A percentile compares a stretch with the other conserved stretches of the same genome.
phyloP scores from a whole-genome alignment of 2,797 vertebrate species.

The Sebastes kiyomatsui region DNA sequence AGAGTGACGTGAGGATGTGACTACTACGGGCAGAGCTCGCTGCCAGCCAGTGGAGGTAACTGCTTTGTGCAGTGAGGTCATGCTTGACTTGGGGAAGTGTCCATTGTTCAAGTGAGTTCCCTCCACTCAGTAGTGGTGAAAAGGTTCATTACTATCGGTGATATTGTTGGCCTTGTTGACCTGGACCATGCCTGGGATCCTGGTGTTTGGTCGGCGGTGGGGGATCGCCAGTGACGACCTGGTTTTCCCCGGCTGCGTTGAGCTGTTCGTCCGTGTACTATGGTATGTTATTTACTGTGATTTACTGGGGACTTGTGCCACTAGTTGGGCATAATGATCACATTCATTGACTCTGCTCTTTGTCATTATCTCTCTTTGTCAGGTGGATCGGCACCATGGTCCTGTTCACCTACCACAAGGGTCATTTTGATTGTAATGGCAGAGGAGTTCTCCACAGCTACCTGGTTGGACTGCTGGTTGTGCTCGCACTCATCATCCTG shows the following conservation, averaged over 20 bases:
- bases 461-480: constrained; percentile 87
- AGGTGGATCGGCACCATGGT: constrained; percentile 93
- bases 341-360: background rate
- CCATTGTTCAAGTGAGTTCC: background rate
- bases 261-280: constrained; percentile 86
- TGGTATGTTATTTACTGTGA: constrained; percentile 82
- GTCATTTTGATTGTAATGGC: constrained; percentile 85
- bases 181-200: constrained; percentile 88
- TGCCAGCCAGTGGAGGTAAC: background rate
- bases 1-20: background rate
- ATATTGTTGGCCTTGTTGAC: background rate
- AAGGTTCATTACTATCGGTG: background rate
- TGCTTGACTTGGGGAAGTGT: constrained; percentile 1
- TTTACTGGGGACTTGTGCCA: too few species aligned
- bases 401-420: constrained; percentile 87
- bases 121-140: background rate
- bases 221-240: constrained; percentile 94
- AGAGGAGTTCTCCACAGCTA: constrained; percentile 88
- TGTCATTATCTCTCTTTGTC: background rate
- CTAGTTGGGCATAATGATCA: background rate
- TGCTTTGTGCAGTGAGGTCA: constrained; percentile 22
- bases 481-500: constrained; percentile 88
- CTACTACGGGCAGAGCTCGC: background rate
- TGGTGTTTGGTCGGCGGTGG: constrained; percentile 93
- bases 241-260: constrained; percentile 91